Percentiles rank a stretch among this genome's conserved stretches.
Evolutionary conservation across 2,797 vertebrate genomes (phyloP).

Genomic region (Spondyliosoma cantharus): DNA sequence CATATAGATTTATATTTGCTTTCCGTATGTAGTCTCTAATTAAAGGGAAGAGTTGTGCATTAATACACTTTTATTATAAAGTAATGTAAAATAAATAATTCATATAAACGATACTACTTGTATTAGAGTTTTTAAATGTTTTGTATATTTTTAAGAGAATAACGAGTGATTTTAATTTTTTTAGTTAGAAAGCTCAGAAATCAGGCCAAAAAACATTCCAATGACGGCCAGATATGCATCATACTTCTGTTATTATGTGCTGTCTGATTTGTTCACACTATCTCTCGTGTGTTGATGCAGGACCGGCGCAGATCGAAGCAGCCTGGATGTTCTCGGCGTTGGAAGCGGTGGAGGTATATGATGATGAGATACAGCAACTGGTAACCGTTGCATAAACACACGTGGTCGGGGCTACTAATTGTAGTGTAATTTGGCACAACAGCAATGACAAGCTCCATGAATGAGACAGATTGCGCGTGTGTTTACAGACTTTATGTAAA

Average conservation of each 20-base stretch:
- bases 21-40: too few species aligned
- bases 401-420: not conserved
- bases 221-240: not conserved
- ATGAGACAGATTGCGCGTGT: not conserved
- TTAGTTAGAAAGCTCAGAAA: not conserved
- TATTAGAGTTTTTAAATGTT: not conserved
- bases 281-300: conserved; percentile 69
- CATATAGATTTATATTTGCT: not conserved
- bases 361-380: conserved; percentile 8
- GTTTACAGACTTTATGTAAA: not conserved
- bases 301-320: conserved; percentile 82
- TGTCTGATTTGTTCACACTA: not conserved
- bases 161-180: not conserved
- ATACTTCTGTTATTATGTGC: not conserved
- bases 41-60: too few species aligned
- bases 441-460: not conserved
- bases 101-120: not conserved
- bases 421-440: too few species aligned
- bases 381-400: not conserved
- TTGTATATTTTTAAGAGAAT: not conserved
- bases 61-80: not conserved
- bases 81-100: not conserved
- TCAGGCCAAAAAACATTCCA: not conserved
- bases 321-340: conserved; percentile 88
- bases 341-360: conserved; percentile 90